Evolutionary conservation across 2,797 vertebrate genomes (phyloP), one percentile per base, ranked within the genome.

Genomic region (Acipenser oxyrinchus): DNA sequence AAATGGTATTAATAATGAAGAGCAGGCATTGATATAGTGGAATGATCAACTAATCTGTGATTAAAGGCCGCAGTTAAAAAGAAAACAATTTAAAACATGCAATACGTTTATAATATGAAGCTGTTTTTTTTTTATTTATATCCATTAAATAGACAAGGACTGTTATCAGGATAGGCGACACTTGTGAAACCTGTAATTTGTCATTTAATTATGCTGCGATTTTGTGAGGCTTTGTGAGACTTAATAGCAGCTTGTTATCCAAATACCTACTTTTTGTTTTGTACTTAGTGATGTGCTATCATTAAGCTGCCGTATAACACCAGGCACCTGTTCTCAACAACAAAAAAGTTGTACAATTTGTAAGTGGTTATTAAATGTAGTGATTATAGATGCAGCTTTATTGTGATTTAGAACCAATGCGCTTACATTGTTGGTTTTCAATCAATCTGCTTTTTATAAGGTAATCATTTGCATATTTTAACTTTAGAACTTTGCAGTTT

Each of bases 331-430:
- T 84, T 86, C 79, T 81, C 83, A 85, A 77, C 23, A 55, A 55
- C 8, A 55, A 55, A 55, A 55, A 55, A 55, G 9, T 55, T 55
- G 52, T 55, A 5, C 9, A 55, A 55, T 10, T 55, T 75, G 78
- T 78, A 81, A 82, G 81, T 74, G 75, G 85, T 89, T 86, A 87
- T 90, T 89, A 90, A 76, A 80, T 72, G 82, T 81, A 83, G 85
- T 82, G 73, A 82, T 81, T 81, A 83, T 73, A 10, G 64, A 78
- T 77, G 81, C 82, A 84, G 82, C 78, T 66, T 69, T 72, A 55
- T 55, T 55, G 52, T 55, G 52, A 55, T 55, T 37, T 55, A 55
- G 52, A 55, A 10, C 52, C 52, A 55, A 55, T 55, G 52, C 6
- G n/a, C 52, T 55, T 55, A 55, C 9, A 55, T 55, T 37, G 23